These are phyloP conservation scores for Chelonus formosanus DNA, from an alignment of 2,888 invertebrate genomes.

Conservation along the genomic window DNA sequence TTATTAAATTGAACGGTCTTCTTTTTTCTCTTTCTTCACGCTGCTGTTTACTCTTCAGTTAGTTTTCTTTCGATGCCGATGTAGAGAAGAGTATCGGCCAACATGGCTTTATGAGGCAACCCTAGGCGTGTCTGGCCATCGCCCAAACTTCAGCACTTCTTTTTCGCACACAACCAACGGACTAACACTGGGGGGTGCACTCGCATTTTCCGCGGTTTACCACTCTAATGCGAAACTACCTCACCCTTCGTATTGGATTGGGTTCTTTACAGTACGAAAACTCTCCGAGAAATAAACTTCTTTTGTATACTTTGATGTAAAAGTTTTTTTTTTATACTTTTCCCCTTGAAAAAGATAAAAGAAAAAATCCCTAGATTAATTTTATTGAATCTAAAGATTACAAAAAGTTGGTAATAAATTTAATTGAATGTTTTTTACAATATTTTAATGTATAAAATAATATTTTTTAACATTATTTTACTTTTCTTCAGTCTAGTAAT, in stretches of 20 bases:
- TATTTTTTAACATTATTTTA: no score
- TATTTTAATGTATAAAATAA: background rate
- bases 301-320: slow-evolving; percentile 1
- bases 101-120: slow-evolving; percentile 28
- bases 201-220: slow-evolving; percentile 32
- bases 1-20: slow-evolving; percentile 61
- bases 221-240: slow-evolving; percentile 13
- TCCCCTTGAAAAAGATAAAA: no score
- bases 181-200: slow-evolving; percentile 16
- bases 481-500: no score
- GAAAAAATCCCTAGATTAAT: no score
- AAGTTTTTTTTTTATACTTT: no score
- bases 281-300: slow-evolving; percentile 12
- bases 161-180: slow-evolving; percentile 14
- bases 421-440: no score
- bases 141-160: slow-evolving; percentile 27
- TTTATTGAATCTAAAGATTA: no score
- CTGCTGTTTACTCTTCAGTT: no score
- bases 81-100: slow-evolving; percentile 27
- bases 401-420: no score
- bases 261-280: slow-evolving; percentile 18
- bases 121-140: slow-evolving; percentile 35
- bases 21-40: background rate
- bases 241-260: slow-evolving; percentile 7
- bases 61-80: background rate